A percentile compares a stretch with the other conserved stretches of the same genome.
These are phyloP conservation scores for Vipera latastei DNA, from an alignment of 2,797 vertebrate species.

Conservation along the genomic window DNA sequence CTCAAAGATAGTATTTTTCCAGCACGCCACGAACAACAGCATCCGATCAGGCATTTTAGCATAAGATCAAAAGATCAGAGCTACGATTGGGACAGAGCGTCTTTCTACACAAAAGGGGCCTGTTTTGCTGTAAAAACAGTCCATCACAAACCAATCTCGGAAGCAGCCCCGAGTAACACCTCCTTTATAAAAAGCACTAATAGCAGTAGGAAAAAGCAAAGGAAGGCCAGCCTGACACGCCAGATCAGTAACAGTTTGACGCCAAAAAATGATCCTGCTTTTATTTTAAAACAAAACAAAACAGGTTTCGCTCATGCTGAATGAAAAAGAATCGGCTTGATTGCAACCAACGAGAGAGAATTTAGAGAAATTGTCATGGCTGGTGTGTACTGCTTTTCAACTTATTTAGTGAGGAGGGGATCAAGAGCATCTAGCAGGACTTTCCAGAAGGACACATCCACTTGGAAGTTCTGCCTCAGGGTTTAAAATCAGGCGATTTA, in stretches of 20 bases:
- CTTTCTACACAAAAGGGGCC: no score
- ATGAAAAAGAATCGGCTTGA: not conserved
- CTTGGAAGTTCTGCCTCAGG: not conserved
- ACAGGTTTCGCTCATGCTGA: not conserved
- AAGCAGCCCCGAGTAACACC: not conserved
- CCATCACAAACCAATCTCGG: not conserved
- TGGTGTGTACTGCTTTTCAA: not conserved
- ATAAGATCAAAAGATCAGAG: not conserved
- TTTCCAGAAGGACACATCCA: not conserved
- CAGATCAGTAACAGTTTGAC: not conserved
- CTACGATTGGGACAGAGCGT: no score
- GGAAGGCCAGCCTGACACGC: not conserved
- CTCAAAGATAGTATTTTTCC: not conserved
- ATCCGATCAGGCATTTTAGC: not conserved
- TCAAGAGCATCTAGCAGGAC: not conserved
- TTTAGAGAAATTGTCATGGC: not conserved
- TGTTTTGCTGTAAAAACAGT: not conserved
- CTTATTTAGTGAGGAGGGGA: not conserved
- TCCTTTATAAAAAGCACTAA: not conserved
- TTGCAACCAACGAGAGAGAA: not conserved
- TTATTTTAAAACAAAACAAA: not conserved
- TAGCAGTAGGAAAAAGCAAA: not conserved
- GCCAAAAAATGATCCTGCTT: not conserved
- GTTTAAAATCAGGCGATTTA: not conserved
- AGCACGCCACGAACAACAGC: accelerated